phyloP scores from a whole-genome alignment of 2,113 vertebrate genomes.

The Myrmophylax atrothorax region DNA sequence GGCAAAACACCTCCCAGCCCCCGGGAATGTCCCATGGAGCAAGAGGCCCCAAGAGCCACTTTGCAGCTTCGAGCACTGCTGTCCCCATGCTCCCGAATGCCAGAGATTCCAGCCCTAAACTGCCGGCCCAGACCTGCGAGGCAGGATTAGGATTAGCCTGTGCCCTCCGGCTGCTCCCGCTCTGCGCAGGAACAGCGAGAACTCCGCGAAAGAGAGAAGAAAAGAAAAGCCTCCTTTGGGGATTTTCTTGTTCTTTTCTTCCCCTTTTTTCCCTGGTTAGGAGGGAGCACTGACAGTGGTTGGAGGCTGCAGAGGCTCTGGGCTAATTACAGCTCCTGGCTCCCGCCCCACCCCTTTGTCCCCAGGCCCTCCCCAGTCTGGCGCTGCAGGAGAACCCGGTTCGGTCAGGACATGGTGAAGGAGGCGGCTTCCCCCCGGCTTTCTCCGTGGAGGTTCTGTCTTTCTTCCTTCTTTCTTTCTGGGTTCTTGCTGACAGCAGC shows the following conservation, averaged over 20 bases:
- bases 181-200: neutral
- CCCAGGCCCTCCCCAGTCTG: neutral
- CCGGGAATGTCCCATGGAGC: neutral
- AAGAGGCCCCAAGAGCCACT: neutral
- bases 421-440: neutral
- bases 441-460: neutral
- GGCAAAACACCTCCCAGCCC: neutral
- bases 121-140: neutral
- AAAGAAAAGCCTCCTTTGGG: neutral
- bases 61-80: neutral
- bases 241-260: neutral
- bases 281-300: neutral
- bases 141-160: slow-evolving; percentile 52
- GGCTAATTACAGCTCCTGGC: slow-evolving; percentile 16
- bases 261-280: neutral
- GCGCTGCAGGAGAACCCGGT: neutral
- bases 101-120: slow-evolving; percentile 58
- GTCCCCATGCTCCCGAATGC: slow-evolving; percentile 31
- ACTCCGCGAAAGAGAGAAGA: neutral
- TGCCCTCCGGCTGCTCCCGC: slow-evolving; percentile 26
- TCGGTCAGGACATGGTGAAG: neutral
- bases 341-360: neutral
- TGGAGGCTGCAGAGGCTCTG: neutral
- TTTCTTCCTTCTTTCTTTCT: neutral
- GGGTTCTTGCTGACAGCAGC: slow-evolving; percentile 46